These are phyloP conservation scores for Rhagologus leucostigma DNA, from an alignment of 2,113 vertebrate genomes.

Conservation along the genomic window DNA sequence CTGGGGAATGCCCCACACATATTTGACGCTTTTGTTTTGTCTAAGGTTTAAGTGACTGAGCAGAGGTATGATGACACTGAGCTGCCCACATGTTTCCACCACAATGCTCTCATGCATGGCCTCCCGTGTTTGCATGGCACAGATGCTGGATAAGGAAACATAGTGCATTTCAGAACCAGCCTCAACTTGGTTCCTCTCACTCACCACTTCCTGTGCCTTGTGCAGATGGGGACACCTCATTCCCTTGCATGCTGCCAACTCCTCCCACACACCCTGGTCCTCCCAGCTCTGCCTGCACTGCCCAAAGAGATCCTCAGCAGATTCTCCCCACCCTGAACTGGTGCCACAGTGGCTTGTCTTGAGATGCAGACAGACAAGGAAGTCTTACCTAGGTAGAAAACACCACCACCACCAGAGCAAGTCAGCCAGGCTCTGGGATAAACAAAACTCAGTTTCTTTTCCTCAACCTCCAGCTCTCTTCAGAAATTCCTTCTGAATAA, in stretches of 20 bases:
- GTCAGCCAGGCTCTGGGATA: not conserved
- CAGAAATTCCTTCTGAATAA: not conserved
- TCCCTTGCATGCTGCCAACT: not conserved
- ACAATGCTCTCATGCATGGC: not conserved
- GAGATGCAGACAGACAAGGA: not conserved
- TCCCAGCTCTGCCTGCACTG: not conserved
- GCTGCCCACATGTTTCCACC: not conserved
- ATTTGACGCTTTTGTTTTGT: not conserved
- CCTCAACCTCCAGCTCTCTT: not conserved
- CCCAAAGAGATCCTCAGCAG: not conserved
- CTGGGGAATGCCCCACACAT: not conserved
- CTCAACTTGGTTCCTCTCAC: not conserved
- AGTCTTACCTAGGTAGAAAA: not conserved
- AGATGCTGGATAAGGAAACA: not conserved
- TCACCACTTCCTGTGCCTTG: not conserved
- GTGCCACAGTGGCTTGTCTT: not conserved
- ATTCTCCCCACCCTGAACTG: not conserved
- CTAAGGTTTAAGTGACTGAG: not conserved
- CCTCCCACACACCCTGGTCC: not conserved
- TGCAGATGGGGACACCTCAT: not conserved
- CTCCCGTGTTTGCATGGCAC: not conserved
- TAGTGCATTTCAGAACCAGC: rapidly evolving
- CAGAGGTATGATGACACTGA: not conserved
- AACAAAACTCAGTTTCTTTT: not conserved
- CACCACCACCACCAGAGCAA: not conserved